These are phyloP conservation scores for Eilema sororculum DNA, from an alignment of 2,888 invertebrate genomes.

Conservation along the genomic window DNA sequence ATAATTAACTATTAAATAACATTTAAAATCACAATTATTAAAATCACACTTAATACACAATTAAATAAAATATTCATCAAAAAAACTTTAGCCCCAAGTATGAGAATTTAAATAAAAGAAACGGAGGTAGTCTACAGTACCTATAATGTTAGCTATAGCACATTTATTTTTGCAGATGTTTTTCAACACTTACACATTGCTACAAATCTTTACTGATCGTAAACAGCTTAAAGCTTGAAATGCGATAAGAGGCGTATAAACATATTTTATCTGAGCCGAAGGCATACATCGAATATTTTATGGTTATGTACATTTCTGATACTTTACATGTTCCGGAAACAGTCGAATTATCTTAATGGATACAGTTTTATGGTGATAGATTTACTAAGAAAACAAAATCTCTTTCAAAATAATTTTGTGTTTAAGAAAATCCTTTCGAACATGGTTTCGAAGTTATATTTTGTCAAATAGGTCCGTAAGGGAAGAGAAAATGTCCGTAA, in stretches of 20 bases:
- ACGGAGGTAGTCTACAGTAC: background rate
- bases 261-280: background rate
- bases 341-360: background rate
- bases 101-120: too few relatives aligned
- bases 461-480: too few relatives aligned
- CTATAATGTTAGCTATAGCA: background rate
- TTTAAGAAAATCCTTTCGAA: background rate
- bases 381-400: background rate
- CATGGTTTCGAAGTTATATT: too few relatives aligned
- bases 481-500: too few relatives aligned
- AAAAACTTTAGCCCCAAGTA: too few relatives aligned
- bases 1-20: too few relatives aligned
- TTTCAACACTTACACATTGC: background rate
- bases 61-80: too few relatives aligned
- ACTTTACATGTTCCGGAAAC: background rate
- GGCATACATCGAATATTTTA: background rate
- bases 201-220: constrained; percentile 1
- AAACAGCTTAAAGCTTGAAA: background rate
- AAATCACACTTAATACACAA: too few relatives aligned
- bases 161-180: background rate
- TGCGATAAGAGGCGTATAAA: background rate
- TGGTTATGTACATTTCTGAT: background rate
- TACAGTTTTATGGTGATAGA: background rate
- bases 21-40: too few relatives aligned
- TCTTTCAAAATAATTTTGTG: background rate